Conservation (phyloP, 1,140 invertebrate genomes). For the Euwallacea fornicatus region DNA sequence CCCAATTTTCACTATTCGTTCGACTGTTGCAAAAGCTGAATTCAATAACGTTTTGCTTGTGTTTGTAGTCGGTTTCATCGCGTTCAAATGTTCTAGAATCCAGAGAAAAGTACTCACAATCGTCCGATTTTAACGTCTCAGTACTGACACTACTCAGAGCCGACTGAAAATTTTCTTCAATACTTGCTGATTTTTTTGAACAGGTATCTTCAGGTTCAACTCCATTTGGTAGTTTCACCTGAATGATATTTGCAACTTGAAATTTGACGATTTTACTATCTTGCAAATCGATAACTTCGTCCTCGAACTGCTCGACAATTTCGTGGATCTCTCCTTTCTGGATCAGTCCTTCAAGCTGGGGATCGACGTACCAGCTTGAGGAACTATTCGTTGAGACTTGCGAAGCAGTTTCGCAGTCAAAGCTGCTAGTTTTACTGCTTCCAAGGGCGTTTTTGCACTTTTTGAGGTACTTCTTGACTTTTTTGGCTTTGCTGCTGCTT, state of each 20-base stretch:
- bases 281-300: slow-evolving; percentile 25
- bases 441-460: slow-evolving; percentile 57
- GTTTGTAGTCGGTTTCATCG: slow-evolving; percentile 20
- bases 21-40: not conserved
- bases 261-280: slow-evolving; percentile 18
- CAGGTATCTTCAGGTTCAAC: not conserved
- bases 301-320: slow-evolving; percentile 45
- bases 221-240: slow-evolving; percentile 39
- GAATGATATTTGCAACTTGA: slow-evolving; percentile 45
- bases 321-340: slow-evolving; percentile 46
- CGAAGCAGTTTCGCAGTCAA: slow-evolving; percentile 39
- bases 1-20: not conserved
- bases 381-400: slow-evolving; percentile 9
- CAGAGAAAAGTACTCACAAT: slow-evolving; percentile 27
- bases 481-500: slow-evolving; percentile 56
- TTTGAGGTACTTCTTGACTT: slow-evolving; percentile 57
- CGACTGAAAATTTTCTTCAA: slow-evolving; percentile 30
- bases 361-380: slow-evolving; percentile 42
- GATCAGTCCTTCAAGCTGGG: slow-evolving; percentile 35
- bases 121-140: slow-evolving; percentile 28
- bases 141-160: slow-evolving; percentile 21
- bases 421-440: slow-evolving; percentile 39
- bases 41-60: slow-evolving; percentile 22
- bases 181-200: slow-evolving; percentile 16
- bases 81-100: slow-evolving; percentile 15